These are phyloP conservation scores for Choristoneura fumiferana DNA, from an alignment of 1,140 invertebrate genomes.

Conservation along the genomic window DNA sequence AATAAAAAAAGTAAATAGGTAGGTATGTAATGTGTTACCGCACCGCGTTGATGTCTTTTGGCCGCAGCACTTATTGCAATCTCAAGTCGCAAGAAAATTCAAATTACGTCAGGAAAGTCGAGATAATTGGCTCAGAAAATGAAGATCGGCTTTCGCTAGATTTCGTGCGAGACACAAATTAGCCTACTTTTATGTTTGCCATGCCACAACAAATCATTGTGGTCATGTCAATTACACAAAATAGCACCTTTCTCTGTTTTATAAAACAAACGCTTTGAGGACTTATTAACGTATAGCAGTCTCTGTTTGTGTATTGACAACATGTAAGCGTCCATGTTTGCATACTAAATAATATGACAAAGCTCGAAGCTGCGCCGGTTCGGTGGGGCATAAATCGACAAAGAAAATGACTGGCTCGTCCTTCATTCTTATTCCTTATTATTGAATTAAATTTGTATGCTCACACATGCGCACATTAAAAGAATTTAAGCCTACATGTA, in stretches of 20 bases:
- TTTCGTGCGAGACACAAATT: constrained; percentile 13
- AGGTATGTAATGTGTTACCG: too few species aligned
- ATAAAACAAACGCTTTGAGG: background rate
- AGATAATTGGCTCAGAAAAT: background rate
- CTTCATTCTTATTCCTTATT: constrained; percentile 6
- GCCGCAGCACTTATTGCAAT: background rate
- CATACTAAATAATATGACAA: constrained; percentile 14
- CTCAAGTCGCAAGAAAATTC: background rate
- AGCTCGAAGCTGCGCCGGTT: background rate
- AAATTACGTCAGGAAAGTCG: constrained; percentile 8
- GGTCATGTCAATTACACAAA: constrained; percentile 17
- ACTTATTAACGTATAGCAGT: constrained; percentile 14
- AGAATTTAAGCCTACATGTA: background rate
- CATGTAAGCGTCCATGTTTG: constrained; percentile 6
- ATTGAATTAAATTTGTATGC: background rate
- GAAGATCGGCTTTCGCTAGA: background rate
- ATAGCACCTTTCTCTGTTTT: constrained; percentile 14
- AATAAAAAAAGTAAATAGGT: too few species aligned
- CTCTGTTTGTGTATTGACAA: constrained; percentile 18
- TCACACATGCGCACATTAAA: background rate
- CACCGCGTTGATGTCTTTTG: constrained; percentile 13
- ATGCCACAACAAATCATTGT: constrained; percentile 10
- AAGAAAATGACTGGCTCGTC: background rate
- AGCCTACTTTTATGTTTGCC: constrained; percentile 11
- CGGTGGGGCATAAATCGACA: background rate